These are phyloP conservation scores for Cyclura pinguis DNA, from an alignment of 2,797 vertebrate genomes.

Conservation along the genomic window DNA sequence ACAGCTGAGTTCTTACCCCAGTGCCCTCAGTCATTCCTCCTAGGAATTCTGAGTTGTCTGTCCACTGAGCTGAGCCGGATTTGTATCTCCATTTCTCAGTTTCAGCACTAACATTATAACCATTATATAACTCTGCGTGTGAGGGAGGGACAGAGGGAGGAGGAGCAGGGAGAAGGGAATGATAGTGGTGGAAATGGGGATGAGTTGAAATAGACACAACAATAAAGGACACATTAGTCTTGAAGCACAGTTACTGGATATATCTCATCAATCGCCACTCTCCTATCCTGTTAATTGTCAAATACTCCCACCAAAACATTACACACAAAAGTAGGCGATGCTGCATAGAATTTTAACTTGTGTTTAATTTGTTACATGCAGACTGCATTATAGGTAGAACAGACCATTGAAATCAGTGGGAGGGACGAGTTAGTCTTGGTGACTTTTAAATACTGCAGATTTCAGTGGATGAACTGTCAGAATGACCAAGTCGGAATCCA, in stretches of 20 bases:
- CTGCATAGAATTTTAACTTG: background rate
- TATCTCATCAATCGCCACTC: background rate
- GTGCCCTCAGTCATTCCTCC: background rate
- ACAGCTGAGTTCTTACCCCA: background rate
- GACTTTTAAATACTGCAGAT: background rate
- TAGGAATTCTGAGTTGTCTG: background rate
- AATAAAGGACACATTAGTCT: background rate
- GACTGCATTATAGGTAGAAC: too few species aligned
- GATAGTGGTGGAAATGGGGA: background rate
- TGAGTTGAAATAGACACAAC: background rate
- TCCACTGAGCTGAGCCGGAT: background rate
- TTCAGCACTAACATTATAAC: background rate
- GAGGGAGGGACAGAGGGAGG: background rate
- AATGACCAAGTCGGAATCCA: background rate
- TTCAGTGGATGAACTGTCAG: background rate
- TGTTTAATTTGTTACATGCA: background rate
- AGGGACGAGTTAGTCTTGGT: too few species aligned
- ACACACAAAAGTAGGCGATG: background rate
- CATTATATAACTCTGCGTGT: background rate
- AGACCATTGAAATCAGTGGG: too few species aligned
- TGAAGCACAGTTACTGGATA: background rate
- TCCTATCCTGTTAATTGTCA: background rate
- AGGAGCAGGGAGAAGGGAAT: background rate
- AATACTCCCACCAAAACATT: background rate
- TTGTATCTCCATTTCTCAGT: background rate